A percentile compares a stretch with the other conserved stretches of the same genome.
phyloP scores from a whole-genome alignment of 1,140 invertebrate species.

The Drepana arcuata region DNA sequence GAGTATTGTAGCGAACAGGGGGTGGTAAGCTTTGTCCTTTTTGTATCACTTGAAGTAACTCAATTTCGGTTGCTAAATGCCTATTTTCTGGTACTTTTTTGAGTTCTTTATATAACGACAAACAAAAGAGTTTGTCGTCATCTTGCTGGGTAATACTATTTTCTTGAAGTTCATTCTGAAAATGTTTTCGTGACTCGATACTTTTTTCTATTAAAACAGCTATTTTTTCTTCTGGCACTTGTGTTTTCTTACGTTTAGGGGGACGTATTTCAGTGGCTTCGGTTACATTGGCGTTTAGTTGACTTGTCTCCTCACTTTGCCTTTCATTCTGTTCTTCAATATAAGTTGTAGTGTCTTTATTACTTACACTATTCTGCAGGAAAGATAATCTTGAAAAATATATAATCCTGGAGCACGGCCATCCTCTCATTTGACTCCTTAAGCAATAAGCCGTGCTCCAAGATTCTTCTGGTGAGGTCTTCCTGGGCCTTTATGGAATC shows the following conservation, averaged over 20 bases:
- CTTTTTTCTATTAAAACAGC: conserved; percentile 17
- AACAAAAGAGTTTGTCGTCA: conserved; percentile 20
- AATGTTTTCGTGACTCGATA: conserved; percentile 8
- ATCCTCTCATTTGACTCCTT: no score
- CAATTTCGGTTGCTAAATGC: conserved; percentile 15
- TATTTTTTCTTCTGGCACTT: conserved; percentile 9
- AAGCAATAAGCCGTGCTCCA: no score
- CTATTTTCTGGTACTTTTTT: conserved; percentile 19
- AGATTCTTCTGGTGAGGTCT: no score
- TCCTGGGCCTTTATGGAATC: conserved; percentile 5
- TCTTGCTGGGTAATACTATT: conserved; percentile 17
- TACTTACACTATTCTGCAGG: conserved; percentile 5
- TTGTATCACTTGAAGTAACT: conserved; percentile 18
- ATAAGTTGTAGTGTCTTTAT: conserved; percentile 5
- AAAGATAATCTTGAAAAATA: conserved; percentile 4
- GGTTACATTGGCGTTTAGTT: conserved; percentile 9
- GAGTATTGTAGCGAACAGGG: conserved; percentile 14
- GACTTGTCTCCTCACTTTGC: conserved; percentile 1
- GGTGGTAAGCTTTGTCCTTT: conserved; percentile 16
- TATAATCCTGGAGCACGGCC: no score
- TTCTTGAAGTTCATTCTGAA: conserved; percentile 13
- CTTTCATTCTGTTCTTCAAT: conserved; percentile 6
- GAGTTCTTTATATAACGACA: conserved; percentile 14
- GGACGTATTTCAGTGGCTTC: conserved; percentile 12
- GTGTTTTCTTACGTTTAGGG: conserved; percentile 13